Base-by-base conservation (phyloP, 2,113 vertebrate genomes). In the Triplophysa siluroides region DNA sequence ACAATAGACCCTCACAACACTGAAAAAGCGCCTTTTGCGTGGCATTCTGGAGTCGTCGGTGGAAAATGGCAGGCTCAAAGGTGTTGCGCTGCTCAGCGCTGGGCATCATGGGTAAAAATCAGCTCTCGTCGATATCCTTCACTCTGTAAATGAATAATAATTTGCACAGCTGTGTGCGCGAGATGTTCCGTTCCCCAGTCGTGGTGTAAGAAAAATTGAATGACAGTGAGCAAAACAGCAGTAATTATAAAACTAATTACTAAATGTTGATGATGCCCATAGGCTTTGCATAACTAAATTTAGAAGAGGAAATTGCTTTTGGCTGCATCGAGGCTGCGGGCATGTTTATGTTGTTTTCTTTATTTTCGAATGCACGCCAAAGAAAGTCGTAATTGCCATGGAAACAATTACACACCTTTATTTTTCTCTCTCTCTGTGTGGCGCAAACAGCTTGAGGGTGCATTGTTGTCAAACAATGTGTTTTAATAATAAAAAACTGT, bases 161-260 rank as follows among this genome's bases (percentile, higher is more conserved):
- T 95, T 96, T 96, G 94, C 91, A 95, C 95, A 97, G 96, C 96
- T 96, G 95, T 94, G 94, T 93, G 95, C 94, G 92, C 93, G 95
- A 94, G 95, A 98, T 97, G 95, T 96, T 96, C 94, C 94, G 95
- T 95, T 97, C 95, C 94, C 94, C 92, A 90, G 94, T 95, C 92
- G 94, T 94, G 93, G 95, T 96, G 95, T 95, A 95, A 96, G 95
- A 96, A 95, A 96, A 97, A 95, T 95, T 95, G 93, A 96, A 94
- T 93, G 95, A 96, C 95, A 95, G 95, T 95, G 94, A 96, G 94
- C 93, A 94, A 96, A 97, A 97, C 96, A 95, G 96, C 94, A 96
- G 96, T 98, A 98, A 99, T 99, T 98, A 98, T 97, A 97, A 99
- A 99, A 99, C 95, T 99, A 98, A 98, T 98, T 98, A 98, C 95